Evolutionary conservation across 1,140 invertebrate species (phyloP), one percentile per base, ranked within the genome.

Genomic region (Phthorimaea operculella): DNA sequence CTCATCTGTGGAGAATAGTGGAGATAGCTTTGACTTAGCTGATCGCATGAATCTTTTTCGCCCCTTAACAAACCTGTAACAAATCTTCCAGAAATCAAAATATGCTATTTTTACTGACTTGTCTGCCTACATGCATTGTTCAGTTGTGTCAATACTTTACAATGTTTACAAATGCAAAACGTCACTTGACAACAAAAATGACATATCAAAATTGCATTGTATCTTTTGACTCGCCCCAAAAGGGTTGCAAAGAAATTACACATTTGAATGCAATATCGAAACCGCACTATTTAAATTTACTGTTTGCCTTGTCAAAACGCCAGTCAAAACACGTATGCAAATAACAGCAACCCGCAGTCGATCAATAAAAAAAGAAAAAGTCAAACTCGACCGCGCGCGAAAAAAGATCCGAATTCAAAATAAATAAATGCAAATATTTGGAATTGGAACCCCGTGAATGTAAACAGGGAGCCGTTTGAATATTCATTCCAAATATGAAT

Each of bases 401-500:
- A 72, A 72, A 47, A 76, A 76, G 68, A 66, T 71, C 63, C 59
- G 55, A 68, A 70, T 70, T 68, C 71, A 75, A 76, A 77, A 79
- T 76, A 78, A 78, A 78, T 75, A 77, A 77, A 79, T 79, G 74
- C 76, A 74, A 79, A 79, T 77, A 79, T 79, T 77, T 70, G 73
- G 74, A 79, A 77, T 79, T 79, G 75, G 72, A 75, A 74, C 70
- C 67, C 71, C 72, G 72, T 76, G 74, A 79, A 79, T 76, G 75
- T 77, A 77, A 77, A 79, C 74, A 74, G 64, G 65, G 62, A 28
- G 54, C 52, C 60, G 73, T 77, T 77, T 79, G 76, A 79, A 79
- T 79, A 79, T 79, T 79, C 76, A 79, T 79, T 64, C 65, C 58
- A 66, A 79, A 79, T 76, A 79, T 79, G 76, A 79, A 79, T 79